These are phyloP conservation scores for Sphenopsis melanotis DNA, from an alignment of 2,797 vertebrate genomes.

Conservation along the genomic window DNA sequence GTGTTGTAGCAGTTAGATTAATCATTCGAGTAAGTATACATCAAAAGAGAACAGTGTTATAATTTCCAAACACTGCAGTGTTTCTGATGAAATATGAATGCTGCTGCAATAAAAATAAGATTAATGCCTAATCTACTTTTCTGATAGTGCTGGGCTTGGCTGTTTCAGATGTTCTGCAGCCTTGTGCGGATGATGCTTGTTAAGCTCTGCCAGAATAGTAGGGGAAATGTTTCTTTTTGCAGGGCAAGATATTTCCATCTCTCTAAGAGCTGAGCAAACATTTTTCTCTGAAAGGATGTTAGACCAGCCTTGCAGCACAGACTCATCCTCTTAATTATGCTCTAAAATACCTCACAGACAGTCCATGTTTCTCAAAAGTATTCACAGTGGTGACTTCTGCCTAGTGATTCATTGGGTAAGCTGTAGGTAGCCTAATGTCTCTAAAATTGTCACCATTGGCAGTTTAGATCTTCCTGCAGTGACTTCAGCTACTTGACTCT, in stretches of 20 bases:
- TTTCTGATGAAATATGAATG: neutral
- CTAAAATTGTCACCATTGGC: neutral
- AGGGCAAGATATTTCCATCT: neutral
- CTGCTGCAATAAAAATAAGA: neutral
- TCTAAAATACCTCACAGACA: neutral
- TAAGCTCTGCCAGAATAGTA: neutral
- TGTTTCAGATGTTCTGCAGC: neutral
- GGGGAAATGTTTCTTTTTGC: neutral
- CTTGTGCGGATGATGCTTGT: neutral
- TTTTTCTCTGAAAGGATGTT: neutral
- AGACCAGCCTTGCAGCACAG: neutral
- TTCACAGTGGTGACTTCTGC: neutral
- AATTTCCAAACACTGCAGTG: neutral
- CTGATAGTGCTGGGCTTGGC: neutral
- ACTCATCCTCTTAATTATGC: neutral
- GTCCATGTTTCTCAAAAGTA: neutral
- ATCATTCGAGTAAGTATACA: conserved; percentile 89
- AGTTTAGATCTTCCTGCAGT: neutral
- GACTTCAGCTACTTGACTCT: neutral
- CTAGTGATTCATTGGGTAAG: neutral
- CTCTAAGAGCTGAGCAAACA: neutral
- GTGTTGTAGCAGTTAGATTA: conserved; percentile 90
- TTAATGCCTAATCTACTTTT: neutral
- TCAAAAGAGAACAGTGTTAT: neutral
- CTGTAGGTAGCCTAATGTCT: neutral